These are phyloP conservation scores for Phoxinus dragarum DNA, from an alignment of 2,797 vertebrate genomes.

Conservation along the genomic window DNA sequence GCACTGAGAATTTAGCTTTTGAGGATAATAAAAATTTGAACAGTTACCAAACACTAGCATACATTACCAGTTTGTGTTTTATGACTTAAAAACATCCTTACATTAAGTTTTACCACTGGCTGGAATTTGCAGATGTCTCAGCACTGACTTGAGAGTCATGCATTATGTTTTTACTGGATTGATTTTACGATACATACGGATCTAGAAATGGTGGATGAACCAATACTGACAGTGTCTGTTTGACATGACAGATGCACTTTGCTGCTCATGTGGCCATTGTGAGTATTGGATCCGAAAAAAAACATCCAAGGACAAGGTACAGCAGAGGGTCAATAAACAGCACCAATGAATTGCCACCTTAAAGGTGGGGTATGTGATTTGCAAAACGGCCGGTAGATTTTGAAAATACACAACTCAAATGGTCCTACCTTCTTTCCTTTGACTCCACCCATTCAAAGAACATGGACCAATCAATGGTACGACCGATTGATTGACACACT, in stretches of 20 bases:
- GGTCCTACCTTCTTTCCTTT: too few relatives aligned
- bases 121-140: background rate
- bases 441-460: too few relatives aligned
- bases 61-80: background rate
- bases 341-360: background rate
- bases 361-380: too few relatives aligned
- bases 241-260: background rate
- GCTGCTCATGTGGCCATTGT: background rate
- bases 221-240: background rate
- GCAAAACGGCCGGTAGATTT: too few relatives aligned
- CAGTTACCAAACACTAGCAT: background rate
- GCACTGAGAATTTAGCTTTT: background rate
- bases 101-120: background rate
- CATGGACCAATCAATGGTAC: too few relatives aligned
- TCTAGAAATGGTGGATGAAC: background rate
- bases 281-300: background rate
- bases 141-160: background rate
- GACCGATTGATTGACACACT: too few relatives aligned
- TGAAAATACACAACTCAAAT: too few relatives aligned
- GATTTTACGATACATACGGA: background rate
- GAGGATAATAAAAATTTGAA: too few relatives aligned
- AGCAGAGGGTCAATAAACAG: background rate
- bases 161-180: background rate
- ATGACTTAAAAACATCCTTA: background rate
- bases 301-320: background rate